Base-by-base conservation (phyloP, 2,888 invertebrate species). In the Drosophila falleni region DNA sequence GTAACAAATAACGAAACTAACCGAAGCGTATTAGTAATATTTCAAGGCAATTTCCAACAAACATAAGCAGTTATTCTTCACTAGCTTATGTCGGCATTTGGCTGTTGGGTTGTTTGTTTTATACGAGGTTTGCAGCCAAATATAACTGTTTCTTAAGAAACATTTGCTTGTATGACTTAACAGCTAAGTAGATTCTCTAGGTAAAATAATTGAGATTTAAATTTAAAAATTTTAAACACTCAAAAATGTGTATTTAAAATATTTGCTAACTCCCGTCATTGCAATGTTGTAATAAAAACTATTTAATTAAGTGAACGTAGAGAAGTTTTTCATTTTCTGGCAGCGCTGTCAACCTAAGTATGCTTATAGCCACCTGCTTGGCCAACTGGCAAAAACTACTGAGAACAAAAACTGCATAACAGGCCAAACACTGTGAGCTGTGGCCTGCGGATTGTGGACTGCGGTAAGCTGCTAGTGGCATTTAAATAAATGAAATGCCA, bases 21-120 rank as follows among this genome's bases (percentile, higher is more conserved):
- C 81, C 80, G 92, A 93, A 81, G 88, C 92, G 84, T 92, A 92
- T 92, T 89, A 92, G 91, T 91, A 78, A 81, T 71, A 74, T 53
- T 58, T 50, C 50, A 63, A 67, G 67, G 53, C 51, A 68, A 78
- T 58, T 64, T 58, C 50, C 35, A 62, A 13, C 44, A n/a, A 29
- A 37, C 19, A 10, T 6, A n/a, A n/a, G n/a, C n/a, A n/a, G n/a
- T n/a, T n/a, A n/a, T n/a, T n/a, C n/a, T n/a, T n/a, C n/a, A n/a
- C 19, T 19, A 2, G 19, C 19, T 19, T 1, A 19, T 19, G 19
- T 19, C 19, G 19, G 2, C 19, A 19, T 19, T 19, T 19, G 19
- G 19, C 1, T 19, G 19, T 19, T 19, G 19, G 19, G 19, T 19
- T 19, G 1, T 19, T 19, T 19, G 59, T 64, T 75, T 51, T 46